Evolutionary conservation across 2,888 invertebrate genomes (phyloP).

Genomic region (Cantharis nigra): DNA sequence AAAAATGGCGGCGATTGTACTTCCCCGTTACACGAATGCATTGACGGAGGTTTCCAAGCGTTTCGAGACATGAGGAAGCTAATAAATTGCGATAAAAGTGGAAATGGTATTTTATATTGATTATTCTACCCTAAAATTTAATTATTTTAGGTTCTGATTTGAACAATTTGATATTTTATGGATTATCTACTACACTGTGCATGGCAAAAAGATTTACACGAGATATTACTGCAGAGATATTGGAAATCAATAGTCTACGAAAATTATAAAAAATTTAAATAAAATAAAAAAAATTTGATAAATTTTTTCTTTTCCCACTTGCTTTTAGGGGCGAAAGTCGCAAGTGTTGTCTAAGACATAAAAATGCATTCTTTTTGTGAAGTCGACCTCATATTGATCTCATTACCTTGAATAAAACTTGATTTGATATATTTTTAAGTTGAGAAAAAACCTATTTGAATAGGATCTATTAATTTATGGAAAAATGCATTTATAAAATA

Average conservation of each 20-base stretch:
- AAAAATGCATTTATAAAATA: no score
- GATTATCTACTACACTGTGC: background rate
- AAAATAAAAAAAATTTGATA: no score
- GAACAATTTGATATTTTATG: background rate
- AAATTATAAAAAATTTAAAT: background rate
- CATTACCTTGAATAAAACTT: no score
- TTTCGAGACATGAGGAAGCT: background rate
- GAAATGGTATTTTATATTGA: background rate
- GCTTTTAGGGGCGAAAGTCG: no score
- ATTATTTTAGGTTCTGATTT: background rate
- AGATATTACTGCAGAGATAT: background rate
- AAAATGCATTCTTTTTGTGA: no score
- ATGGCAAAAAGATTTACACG: background rate
- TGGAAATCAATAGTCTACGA: background rate
- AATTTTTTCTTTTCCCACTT: no score
- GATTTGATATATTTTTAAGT: no score
- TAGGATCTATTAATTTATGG: no score
- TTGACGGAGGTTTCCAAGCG: background rate
- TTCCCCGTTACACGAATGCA: background rate
- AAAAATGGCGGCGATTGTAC: background rate
- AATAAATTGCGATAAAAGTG: background rate
- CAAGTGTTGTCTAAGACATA: no score
- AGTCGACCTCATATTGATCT: no score
- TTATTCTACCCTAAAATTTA: background rate
- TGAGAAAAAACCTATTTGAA: no score